phyloP scores from a whole-genome alignment of 37 sponge, comb jelly and placozoan species.

The Petrosia ficiformis region DNA sequence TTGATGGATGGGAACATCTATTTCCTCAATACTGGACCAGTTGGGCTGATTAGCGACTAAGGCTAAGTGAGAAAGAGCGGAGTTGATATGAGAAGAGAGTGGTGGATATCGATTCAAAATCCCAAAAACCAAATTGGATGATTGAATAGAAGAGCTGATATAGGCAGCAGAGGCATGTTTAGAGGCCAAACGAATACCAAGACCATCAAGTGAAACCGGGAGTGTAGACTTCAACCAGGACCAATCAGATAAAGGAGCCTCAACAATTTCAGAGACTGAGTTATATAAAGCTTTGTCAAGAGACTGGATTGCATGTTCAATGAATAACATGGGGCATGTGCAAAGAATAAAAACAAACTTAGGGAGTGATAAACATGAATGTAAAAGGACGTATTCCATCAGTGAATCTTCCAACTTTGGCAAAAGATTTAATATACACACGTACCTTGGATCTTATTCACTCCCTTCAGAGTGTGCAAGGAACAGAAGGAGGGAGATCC shows the following conservation, averaged over 20 bases:
- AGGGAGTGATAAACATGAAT: not conserved
- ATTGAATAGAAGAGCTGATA: no score
- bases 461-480: not conserved
- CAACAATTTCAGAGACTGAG: slow-evolving; percentile 2
- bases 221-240: slow-evolving; percentile 7
- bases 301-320: not conserved
- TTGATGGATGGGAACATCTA: no score
- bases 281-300: not conserved
- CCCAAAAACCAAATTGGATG: no score
- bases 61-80: no score
- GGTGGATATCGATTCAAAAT: no score
- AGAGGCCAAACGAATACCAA: not conserved
- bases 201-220: slow-evolving; percentile 6
- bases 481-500: not conserved
- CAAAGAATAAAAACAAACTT: not conserved
- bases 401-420: slow-evolving; percentile 6
- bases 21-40: no score
- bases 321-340: not conserved
- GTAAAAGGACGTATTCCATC: slow-evolving; percentile 8
- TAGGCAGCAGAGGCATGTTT: no score
- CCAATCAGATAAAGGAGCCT: not conserved
- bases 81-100: no score
- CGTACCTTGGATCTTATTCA: not conserved
- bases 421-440: not conserved
- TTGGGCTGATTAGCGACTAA: no score